Evolutionary conservation across 2,113 vertebrate genomes (phyloP), one percentile per base, ranked within the genome.

Genomic region (Picathartes gymnocephalus): DNA sequence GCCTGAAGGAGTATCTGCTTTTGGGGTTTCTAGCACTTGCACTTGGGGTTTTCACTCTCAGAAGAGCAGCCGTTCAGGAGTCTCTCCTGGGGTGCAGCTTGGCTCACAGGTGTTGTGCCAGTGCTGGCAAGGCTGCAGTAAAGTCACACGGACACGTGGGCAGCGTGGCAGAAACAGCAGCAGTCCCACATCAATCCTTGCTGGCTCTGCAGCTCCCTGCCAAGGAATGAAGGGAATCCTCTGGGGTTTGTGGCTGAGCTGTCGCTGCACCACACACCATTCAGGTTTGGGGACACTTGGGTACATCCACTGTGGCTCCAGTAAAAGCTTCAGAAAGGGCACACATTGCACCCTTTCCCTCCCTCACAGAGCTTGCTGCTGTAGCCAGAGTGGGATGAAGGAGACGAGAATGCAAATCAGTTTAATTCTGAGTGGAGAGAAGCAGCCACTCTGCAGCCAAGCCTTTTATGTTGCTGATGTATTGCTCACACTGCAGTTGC

Each of bases 81-180:
- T 7, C 42, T 0, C 53, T 60, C 2, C 1, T 8, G 31, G 10
- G 8, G 11, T 3, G 7, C 57, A 44, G 22, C 44, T 15, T 4
- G 65, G 73, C 65, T 61, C 42, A 18, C 9, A 1, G 9, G 0
- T 11, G 78, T 3, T 7, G 37, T 8, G 5, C 12, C 15, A 0
- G 4, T 8, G 78, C 62, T 40, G 22, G 21, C 37, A 7, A 6
- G 62, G 76, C 61, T 61, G 5, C 24, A 15, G 20, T 3, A 5
- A 13, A 30, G 44, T 2, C 39, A 0, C 16, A 2, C 1, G 13
- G 7, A 1, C 4, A 0, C 1, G 10, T 10, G 12, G 30, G 42
- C 76, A 54, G 58, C 3, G 0, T 3, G 6, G 71, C 60, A 51
- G 15, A 2, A 25, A 3, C 25, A 0, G 17, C 17, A 40, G 40